Evolutionary conservation across 2,113 vertebrate species (phyloP).

Genomic region (Psephotus haematonotus): DNA sequence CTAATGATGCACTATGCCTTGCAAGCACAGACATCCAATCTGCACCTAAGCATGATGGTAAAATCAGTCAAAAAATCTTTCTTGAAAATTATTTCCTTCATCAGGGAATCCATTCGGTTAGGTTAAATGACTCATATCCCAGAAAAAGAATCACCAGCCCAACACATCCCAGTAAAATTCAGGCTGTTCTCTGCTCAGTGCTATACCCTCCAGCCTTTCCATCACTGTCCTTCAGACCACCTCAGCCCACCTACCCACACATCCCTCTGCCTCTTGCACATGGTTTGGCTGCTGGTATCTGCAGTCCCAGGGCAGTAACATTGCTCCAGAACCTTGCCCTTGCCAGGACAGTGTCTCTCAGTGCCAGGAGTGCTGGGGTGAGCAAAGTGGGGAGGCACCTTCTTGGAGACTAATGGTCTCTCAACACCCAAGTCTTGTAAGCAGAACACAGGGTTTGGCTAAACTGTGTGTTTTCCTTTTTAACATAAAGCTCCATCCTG

Average conservation of each 20-base stretch:
- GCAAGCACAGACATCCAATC: not conserved
- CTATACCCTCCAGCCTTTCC: not conserved
- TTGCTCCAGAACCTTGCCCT: not conserved
- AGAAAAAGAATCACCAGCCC: not conserved
- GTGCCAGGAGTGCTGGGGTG: not conserved
- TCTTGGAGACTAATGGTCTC: not conserved
- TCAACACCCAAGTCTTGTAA: not conserved
- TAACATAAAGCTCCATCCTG: not conserved
- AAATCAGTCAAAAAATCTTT: not conserved
- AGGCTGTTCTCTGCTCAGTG: not conserved
- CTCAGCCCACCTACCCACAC: not conserved
- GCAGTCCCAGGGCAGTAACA: not conserved
- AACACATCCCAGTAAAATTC: not conserved
- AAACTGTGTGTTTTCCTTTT: not conserved
- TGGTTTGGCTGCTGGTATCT: not conserved
- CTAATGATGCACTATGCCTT: not conserved
- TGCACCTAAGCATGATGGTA: not conserved
- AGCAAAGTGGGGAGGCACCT: not conserved
- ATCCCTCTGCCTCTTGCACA: rapidly evolving
- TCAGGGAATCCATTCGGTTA: not conserved
- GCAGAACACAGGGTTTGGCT: not conserved
- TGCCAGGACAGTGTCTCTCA: rapidly evolving
- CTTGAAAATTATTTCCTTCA: not conserved
- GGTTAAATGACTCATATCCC: not conserved
- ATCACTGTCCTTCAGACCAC: not conserved